Evolutionary conservation across 2,888 invertebrate genomes (phyloP).

Genomic region (Caenorhabditis plicata): DNA sequence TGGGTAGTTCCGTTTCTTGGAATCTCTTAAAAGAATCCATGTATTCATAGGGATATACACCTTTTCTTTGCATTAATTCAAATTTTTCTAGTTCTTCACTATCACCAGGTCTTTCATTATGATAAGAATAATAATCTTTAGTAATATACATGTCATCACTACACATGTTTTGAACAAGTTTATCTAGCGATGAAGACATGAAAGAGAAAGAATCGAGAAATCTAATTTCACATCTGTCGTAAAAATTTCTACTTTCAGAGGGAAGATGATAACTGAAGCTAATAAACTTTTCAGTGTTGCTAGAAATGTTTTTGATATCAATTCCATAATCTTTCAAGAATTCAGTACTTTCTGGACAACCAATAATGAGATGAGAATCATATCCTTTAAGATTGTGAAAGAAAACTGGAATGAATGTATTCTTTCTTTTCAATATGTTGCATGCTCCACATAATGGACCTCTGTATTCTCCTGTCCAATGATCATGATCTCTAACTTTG

Average conservation of each 20-base stretch:
- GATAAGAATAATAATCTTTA: conserved; percentile 9
- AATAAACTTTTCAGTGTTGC: conserved; percentile 34
- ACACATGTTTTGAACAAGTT: conserved; percentile 33
- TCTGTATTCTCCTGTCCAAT: conserved; percentile 21
- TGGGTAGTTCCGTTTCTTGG: conserved; percentile 40
- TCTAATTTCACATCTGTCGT: conserved; percentile 12
- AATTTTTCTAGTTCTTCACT: conserved; percentile 7
- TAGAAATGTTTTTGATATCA: conserved; percentile 25
- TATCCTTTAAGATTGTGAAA: conserved; percentile 38
- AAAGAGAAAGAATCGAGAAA: conserved; percentile 40
- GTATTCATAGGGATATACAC: conserved; percentile 57
- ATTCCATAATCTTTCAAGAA: conserved; percentile 12
- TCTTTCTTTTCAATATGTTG: conserved; percentile 21
- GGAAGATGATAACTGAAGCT: conserved; percentile 23
- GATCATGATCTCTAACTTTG: conserved; percentile 12
- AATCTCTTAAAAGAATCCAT: conserved; percentile 47
- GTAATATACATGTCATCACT: conserved; percentile 6
- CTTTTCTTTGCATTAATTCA: conserved; percentile 33
- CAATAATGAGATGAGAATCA: conserved; percentile 33
- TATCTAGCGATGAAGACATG: not conserved
- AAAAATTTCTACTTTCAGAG: too few relatives aligned
- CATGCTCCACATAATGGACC: conserved; percentile 13
- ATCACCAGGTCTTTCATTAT: too few relatives aligned
- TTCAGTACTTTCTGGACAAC: conserved; percentile 8
- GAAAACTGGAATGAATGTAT: conserved; percentile 31